Evolutionary conservation across 2,113 vertebrate genomes (phyloP).

Genomic region (Empidonax traillii): DNA sequence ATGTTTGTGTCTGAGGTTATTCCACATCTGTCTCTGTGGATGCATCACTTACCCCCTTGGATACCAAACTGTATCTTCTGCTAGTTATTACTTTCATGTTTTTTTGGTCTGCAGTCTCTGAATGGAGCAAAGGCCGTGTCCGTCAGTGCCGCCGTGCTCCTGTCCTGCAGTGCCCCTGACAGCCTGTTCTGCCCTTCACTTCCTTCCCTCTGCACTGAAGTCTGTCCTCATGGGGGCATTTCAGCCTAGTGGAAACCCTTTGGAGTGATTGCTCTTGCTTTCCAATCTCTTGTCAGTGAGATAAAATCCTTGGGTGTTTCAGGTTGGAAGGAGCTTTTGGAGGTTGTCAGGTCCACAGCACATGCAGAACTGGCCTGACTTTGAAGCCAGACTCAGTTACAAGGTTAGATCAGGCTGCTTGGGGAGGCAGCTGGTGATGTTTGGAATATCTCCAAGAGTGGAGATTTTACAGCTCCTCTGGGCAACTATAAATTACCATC

Average conservation of each 20-base stretch:
- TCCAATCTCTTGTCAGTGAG: background rate
- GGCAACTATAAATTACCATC: background rate
- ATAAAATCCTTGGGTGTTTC: background rate
- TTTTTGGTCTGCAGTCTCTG: background rate
- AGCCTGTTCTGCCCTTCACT: background rate
- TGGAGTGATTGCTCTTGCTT: background rate
- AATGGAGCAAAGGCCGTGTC: background rate
- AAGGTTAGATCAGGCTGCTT: background rate
- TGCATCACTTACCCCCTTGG: background rate
- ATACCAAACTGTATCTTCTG: background rate
- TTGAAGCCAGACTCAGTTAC: background rate
- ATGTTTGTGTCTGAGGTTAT: background rate
- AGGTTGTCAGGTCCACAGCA: background rate
- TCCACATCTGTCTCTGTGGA: background rate
- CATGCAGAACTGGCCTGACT: background rate
- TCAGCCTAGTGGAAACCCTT: background rate
- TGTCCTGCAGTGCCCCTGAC: background rate
- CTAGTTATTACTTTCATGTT: background rate
- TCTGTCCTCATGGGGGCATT: background rate
- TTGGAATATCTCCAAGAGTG: background rate
- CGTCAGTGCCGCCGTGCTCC: rapidly evolving
- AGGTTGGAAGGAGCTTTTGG: background rate
- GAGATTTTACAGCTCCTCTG: background rate
- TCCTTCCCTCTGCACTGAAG: background rate
- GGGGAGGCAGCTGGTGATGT: background rate